Conservation (phyloP, 2,797 vertebrate species). For the Cryptoblepharus egeriae region DNA sequence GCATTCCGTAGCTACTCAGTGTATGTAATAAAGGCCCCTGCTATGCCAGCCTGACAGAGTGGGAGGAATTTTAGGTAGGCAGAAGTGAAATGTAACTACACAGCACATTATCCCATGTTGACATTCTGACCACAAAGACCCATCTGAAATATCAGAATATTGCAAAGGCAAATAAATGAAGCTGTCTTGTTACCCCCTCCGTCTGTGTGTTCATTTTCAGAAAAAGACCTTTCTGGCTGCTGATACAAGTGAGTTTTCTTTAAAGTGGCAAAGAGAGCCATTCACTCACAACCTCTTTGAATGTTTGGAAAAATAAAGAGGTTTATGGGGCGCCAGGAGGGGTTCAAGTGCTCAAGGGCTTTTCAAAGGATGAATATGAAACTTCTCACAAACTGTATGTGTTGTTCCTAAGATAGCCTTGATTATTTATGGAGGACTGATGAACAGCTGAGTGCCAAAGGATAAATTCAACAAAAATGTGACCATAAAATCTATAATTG, state of each 20-base stretch:
- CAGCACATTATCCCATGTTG: conserved; percentile 42
- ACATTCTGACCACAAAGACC: conserved; percentile 38
- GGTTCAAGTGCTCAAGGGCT: conserved; percentile 44
- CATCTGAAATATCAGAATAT: conserved; percentile 64
- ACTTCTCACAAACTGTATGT: conserved; percentile 48
- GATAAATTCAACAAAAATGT: conserved; percentile 48
- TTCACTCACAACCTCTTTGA: conserved; percentile 56
- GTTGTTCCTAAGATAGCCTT: conserved; percentile 51
- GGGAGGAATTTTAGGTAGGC: conserved; percentile 54
- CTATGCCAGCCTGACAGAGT: accelerated
- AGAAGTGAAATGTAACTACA: conserved; percentile 19
- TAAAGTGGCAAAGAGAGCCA: conserved; percentile 48
- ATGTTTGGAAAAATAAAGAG: conserved; percentile 51
- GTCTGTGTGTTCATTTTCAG: conserved; percentile 56
- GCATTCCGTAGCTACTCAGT: not conserved
- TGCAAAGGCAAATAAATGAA: conserved; percentile 63
- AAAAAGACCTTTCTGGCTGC: conserved; percentile 55
- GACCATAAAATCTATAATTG: not conserved
- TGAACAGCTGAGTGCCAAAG: conserved; percentile 53
- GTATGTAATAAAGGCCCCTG: accelerated
- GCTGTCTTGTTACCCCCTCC: conserved; percentile 39
- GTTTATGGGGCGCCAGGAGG: conserved; percentile 47
- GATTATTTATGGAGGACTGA: conserved; percentile 58
- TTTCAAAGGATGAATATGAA: conserved; percentile 53
- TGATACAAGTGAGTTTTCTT: conserved; percentile 63